These are phyloP conservation scores for Bufo gargarizans DNA, from an alignment of 2,113 vertebrate species.

Conservation along the genomic window DNA sequence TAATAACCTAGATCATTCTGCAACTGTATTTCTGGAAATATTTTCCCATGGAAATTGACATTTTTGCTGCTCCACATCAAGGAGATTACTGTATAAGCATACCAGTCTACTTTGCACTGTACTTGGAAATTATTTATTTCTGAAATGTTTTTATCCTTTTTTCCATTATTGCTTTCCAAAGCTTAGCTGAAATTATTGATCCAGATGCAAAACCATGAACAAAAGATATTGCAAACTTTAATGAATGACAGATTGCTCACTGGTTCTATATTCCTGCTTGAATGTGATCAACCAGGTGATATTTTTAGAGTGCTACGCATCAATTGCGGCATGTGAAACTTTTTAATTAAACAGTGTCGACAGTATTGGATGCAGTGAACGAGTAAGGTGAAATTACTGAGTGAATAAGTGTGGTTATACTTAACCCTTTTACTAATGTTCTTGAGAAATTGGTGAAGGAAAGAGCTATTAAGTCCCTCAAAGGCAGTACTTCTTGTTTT, in stretches of 20 bases:
- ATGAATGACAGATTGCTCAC: neutral
- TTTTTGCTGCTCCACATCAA: neutral
- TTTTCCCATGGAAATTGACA: neutral
- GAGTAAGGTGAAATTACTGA: neutral
- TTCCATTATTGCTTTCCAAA: neutral
- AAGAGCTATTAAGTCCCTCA: neutral
- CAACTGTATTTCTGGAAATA: too few species aligned
- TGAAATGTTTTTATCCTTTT: neutral
- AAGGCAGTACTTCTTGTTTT: neutral
- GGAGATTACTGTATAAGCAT: neutral
- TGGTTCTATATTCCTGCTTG: neutral
- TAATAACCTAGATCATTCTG: too few species aligned
- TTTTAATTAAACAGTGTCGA: conserved; percentile 40
- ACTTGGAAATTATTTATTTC: neutral
- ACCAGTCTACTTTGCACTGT: neutral
- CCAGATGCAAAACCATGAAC: neutral
- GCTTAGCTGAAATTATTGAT: neutral
- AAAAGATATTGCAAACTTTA: neutral
- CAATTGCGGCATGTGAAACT: neutral
- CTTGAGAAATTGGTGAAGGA: neutral
- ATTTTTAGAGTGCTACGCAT: conserved; percentile 1
- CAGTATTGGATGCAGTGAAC: conserved; percentile 27
- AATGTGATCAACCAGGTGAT: conserved; percentile 20
- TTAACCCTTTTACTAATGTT: neutral
- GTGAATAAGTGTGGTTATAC: neutral